A percentile compares a stretch with the other conserved stretches of the same genome.
These are phyloP conservation scores for Ornithoptera priamus DNA, from an alignment of 2,888 invertebrate genomes.

Conservation along the genomic window DNA sequence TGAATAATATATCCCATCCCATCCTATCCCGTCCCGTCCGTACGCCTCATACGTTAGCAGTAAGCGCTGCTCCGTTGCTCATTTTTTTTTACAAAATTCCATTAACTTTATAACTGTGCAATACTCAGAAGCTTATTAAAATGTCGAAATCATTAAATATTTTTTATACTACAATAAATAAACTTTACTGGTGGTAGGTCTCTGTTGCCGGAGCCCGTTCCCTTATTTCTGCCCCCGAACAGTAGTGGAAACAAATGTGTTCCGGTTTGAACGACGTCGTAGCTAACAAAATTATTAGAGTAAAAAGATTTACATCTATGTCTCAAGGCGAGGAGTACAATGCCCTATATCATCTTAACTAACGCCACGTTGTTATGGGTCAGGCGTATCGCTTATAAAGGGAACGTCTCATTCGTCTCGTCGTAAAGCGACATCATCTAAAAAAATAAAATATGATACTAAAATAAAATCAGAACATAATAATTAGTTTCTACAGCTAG, in stretches of 20 bases:
- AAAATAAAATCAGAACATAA: constrained; percentile 1
- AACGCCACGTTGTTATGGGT: too few species aligned
- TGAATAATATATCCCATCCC: constrained; percentile 38
- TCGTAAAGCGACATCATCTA: too few species aligned
- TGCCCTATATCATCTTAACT: too few species aligned
- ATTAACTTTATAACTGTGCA: neutral
- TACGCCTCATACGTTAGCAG: constrained; percentile 29
- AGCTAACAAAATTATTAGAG: too few species aligned
- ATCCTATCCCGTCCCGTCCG: constrained; percentile 9
- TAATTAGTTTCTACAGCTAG: constrained; percentile 21
- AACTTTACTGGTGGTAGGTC: neutral
- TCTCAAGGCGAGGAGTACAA: too few species aligned
- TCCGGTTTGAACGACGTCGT: too few species aligned
- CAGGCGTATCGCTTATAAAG: too few species aligned
- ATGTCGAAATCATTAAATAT: neutral
- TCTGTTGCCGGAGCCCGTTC: too few species aligned
- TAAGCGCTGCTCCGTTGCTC: constrained; percentile 17
- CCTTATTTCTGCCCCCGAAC: too few species aligned
- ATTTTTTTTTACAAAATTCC: neutral
- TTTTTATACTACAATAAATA: neutral
- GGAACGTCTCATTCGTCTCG: too few species aligned
- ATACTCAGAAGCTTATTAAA: neutral
- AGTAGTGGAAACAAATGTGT: too few species aligned
- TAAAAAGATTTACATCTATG: too few species aligned
- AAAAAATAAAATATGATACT: neutral